Evolutionary conservation across 1,140 invertebrate genomes (phyloP).

Genomic region (Caenorhabditis tropicalis): DNA sequence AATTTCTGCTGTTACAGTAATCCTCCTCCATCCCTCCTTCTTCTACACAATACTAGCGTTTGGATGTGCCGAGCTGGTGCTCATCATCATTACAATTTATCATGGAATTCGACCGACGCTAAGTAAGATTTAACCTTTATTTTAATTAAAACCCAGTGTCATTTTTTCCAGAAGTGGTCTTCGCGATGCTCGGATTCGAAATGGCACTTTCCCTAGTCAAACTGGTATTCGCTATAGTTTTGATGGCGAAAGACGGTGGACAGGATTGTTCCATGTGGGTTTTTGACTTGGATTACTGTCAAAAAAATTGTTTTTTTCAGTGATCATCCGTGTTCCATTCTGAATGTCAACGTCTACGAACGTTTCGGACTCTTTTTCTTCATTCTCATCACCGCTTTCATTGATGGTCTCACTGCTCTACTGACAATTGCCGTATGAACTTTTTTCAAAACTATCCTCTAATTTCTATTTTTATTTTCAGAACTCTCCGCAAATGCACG

Average conservation of each 20-base stretch:
- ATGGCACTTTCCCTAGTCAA: not conserved
- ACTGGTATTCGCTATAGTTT: slow-evolving; percentile 1
- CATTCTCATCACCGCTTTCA: not conserved
- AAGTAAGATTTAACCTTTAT: not conserved
- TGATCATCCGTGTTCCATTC: not conserved
- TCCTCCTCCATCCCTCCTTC: slow-evolving; percentile 3
- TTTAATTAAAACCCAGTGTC: not conserved
- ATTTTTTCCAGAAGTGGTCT: slow-evolving; percentile 4
- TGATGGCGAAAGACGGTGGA: slow-evolving; percentile 27
- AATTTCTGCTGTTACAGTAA: not conserved
- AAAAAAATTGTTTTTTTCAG: not conserved
- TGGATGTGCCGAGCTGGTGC: not conserved
- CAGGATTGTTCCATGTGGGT: slow-evolving; percentile 9
- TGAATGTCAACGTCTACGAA: not conserved
- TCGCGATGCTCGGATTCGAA: not conserved
- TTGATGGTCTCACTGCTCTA: not conserved
- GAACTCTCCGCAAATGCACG: slow-evolving; percentile 29
- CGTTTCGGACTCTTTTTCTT: slow-evolving; percentile 1
- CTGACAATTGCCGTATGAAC: not conserved
- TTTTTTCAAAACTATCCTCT: not conserved
- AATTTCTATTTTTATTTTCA: not conserved
- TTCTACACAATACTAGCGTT: slow-evolving; percentile 22
- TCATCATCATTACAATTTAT: not conserved
- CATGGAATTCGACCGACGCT: not conserved
- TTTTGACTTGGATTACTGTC: not conserved